These are phyloP conservation scores for Zaprionus vittiger DNA, from an alignment of 1,140 invertebrate species.

Conservation along the genomic window DNA sequence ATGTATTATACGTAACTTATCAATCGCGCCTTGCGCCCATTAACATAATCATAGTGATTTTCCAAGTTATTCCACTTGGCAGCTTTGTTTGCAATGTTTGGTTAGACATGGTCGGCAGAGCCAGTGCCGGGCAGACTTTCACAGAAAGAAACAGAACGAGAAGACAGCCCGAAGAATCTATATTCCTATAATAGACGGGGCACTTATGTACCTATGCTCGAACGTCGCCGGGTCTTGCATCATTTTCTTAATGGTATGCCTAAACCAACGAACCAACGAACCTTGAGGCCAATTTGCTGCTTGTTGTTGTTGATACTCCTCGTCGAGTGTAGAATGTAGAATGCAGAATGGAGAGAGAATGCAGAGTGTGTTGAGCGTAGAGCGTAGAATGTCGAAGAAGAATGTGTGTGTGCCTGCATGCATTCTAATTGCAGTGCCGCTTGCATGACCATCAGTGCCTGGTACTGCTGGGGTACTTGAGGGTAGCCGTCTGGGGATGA, in stretches of 20 bases:
- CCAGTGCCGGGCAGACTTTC: constrained; percentile 1
- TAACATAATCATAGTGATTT: constrained; percentile 11
- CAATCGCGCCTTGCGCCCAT: constrained; percentile 3
- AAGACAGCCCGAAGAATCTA: constrained; percentile 1
- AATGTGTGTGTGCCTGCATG: constrained; percentile 56
- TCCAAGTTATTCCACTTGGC: constrained; percentile 8
- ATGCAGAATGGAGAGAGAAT: neutral
- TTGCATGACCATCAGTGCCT: constrained; percentile 28
- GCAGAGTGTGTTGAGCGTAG: neutral
- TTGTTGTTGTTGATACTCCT: constrained; percentile 2
- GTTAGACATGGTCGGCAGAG: neutral
- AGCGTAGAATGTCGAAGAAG: constrained; percentile 54
- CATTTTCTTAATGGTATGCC: constrained; percentile 46
- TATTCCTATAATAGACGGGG: constrained; percentile 1
- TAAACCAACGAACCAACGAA: constrained; percentile 34
- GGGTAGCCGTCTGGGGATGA: neutral
- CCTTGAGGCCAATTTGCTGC: constrained; percentile 38
- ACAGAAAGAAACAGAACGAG: neutral
- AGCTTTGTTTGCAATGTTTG: constrained; percentile 21
- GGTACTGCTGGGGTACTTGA: neutral
- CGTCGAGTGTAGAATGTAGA: neutral
- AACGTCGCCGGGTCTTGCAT: constrained; percentile 28
- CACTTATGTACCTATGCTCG: constrained; percentile 11
- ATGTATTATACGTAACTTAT: constrained; percentile 10
- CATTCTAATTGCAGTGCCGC: constrained; percentile 74